These are phyloP conservation scores for Catostomus latipinnis DNA, from an alignment of 2,797 vertebrate species.

Conservation along the genomic window DNA sequence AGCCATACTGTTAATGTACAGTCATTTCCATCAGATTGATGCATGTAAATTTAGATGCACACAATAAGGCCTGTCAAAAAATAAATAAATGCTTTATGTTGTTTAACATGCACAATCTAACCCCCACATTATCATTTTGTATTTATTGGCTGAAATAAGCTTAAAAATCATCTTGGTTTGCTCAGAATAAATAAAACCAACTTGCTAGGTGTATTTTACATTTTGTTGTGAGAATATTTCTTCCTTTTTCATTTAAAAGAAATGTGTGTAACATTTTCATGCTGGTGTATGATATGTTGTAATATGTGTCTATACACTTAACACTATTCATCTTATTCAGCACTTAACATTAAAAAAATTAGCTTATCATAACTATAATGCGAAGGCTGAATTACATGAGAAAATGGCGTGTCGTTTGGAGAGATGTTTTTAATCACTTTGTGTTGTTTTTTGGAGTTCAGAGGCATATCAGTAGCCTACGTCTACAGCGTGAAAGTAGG, in stretches of 20 bases:
- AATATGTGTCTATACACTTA: too few relatives aligned
- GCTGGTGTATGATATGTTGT: background rate
- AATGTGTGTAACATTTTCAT: background rate
- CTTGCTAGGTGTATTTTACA: background rate
- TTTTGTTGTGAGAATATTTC: background rate
- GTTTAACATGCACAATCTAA: constrained; percentile 10
- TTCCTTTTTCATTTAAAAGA: constrained; percentile 6
- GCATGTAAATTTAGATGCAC: constrained; percentile 26
- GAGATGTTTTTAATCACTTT: too few relatives aligned
- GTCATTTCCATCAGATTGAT: background rate
- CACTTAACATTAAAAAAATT: too few relatives aligned
- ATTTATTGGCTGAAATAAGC: constrained; percentile 17
- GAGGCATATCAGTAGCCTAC: too few relatives aligned
- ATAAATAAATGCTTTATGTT: background rate
- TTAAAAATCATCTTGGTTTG: background rate
- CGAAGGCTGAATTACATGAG: too few relatives aligned
- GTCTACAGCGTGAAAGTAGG: too few relatives aligned
- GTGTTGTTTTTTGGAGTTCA: too few relatives aligned
- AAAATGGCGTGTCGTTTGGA: too few relatives aligned
- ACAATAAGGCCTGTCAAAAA: background rate
- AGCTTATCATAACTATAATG: too few relatives aligned
- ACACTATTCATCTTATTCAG: too few relatives aligned
- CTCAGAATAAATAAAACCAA: background rate
- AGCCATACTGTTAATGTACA: constrained; percentile 13
- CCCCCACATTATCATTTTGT: background rate